Evolutionary conservation across 2,797 vertebrate species (phyloP).

Genomic region (Sitta carolinensis): DNA sequence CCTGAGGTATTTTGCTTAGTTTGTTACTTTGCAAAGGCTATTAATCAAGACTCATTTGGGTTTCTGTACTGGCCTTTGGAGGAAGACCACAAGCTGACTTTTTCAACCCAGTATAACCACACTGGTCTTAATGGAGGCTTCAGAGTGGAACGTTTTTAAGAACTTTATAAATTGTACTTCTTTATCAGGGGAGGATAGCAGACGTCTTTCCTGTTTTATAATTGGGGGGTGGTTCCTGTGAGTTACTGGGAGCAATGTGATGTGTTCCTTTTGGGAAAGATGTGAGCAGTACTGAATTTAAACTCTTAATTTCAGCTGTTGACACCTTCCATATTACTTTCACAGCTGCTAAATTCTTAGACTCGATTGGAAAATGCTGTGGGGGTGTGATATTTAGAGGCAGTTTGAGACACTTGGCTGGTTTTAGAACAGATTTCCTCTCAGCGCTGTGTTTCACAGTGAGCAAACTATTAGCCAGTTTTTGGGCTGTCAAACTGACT

Average conservation of each 20-base stretch:
- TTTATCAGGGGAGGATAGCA: background rate
- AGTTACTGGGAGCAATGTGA: background rate
- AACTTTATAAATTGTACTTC: background rate
- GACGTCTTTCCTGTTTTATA: background rate
- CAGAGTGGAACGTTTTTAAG: background rate
- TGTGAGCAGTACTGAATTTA: constrained; percentile 30
- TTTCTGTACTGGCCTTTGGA: background rate
- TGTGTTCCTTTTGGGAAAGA: background rate
- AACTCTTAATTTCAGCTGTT: constrained; percentile 39
- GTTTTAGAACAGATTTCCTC: constrained; percentile 50
- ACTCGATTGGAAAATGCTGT: background rate
- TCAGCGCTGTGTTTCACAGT: constrained; percentile 1
- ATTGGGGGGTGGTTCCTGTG: background rate
- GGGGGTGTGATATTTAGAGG: constrained; percentile 42
- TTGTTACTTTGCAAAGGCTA: background rate
- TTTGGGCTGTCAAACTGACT: constrained; percentile 7
- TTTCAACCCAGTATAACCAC: background rate
- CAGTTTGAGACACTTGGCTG: constrained; percentile 46
- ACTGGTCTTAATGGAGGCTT: background rate
- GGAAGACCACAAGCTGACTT: background rate
- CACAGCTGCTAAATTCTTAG: constrained; percentile 55
- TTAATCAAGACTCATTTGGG: background rate
- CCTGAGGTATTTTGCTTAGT: background rate
- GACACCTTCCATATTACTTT: constrained; percentile 38
- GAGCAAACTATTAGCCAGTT: constrained; percentile 48